These are phyloP conservation scores for Clivina fossor DNA, from an alignment of 2,888 invertebrate genomes.

Conservation along the genomic window DNA sequence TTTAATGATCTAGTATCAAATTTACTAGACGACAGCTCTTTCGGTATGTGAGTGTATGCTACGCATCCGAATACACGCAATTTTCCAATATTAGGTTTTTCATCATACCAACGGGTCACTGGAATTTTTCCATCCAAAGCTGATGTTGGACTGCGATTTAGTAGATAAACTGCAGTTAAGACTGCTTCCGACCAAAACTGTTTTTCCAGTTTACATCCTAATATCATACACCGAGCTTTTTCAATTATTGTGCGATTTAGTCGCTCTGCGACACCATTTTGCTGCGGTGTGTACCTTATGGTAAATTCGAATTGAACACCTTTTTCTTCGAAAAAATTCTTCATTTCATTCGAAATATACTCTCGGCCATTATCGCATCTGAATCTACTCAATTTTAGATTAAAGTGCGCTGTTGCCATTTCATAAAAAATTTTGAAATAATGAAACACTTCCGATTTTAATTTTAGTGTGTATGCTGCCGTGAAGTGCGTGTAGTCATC, in stretches of 20 bases:
- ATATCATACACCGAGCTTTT: constrained; percentile 39
- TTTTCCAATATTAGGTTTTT: constrained; percentile 36
- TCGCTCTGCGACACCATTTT: constrained; percentile 43
- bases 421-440: constrained; percentile 40
- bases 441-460: constrained; percentile 40
- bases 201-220: constrained; percentile 36
- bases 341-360: constrained; percentile 44
- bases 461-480: constrained; percentile 34
- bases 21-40: constrained; percentile 36
- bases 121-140: constrained; percentile 40
- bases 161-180: constrained; percentile 46
- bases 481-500: constrained; percentile 43
- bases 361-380: constrained; percentile 45
- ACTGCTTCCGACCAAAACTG: constrained; percentile 44
- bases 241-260: constrained; percentile 41
- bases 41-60: constrained; percentile 36
- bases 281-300: constrained; percentile 43
- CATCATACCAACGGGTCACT: constrained; percentile 35
- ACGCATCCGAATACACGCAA: constrained; percentile 38
- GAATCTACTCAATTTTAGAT: constrained; percentile 39
- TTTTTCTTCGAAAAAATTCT: constrained; percentile 37
- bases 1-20: constrained; percentile 36
- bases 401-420: constrained; percentile 42
- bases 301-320: constrained; percentile 42
- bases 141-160: constrained; percentile 46